Evolutionary conservation across 2,888 invertebrate genomes (phyloP).

Genomic region (Nipponacmea schrenckii): DNA sequence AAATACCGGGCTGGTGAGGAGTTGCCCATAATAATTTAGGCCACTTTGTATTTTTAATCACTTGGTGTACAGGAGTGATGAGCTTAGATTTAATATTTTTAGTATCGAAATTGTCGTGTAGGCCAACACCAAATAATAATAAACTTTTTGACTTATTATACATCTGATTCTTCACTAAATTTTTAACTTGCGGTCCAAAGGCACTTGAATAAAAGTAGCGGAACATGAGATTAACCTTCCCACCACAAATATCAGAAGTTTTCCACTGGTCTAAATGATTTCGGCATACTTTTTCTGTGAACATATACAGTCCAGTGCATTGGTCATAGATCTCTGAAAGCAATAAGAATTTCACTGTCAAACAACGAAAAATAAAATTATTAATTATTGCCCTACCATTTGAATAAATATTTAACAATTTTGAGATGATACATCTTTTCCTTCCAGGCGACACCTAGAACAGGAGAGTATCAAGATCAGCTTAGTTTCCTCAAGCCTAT

Average conservation of each 20-base stretch:
- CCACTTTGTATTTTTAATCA: neutral
- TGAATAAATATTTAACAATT: no score
- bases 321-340: slow-evolving; percentile 14
- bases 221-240: slow-evolving; percentile 19
- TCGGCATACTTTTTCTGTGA: slow-evolving; percentile 24
- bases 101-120: slow-evolving; percentile 26
- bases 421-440: no score
- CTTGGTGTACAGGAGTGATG: slow-evolving; percentile 8
- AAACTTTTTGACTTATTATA: slow-evolving; percentile 15
- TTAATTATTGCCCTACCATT: no score
- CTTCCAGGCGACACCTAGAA: no score
- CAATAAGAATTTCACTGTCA: neutral
- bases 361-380: no score
- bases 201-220: slow-evolving; percentile 14
- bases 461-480: no score
- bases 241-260: slow-evolving; percentile 10
- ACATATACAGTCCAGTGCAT: slow-evolving; percentile 23
- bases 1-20: neutral
- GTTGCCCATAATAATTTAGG: slow-evolving; percentile 2
- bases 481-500: no score
- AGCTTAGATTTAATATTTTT: slow-evolving; percentile 6
- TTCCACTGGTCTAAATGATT: slow-evolving; percentile 7
- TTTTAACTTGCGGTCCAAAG: neutral
- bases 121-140: slow-evolving; percentile 25
- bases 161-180: slow-evolving; percentile 9